Percentiles rank a stretch among this genome's conserved stretches.
phyloP scores from a whole-genome alignment of 2,888 invertebrate genomes.

The Yponomeuta malinellus region DNA sequence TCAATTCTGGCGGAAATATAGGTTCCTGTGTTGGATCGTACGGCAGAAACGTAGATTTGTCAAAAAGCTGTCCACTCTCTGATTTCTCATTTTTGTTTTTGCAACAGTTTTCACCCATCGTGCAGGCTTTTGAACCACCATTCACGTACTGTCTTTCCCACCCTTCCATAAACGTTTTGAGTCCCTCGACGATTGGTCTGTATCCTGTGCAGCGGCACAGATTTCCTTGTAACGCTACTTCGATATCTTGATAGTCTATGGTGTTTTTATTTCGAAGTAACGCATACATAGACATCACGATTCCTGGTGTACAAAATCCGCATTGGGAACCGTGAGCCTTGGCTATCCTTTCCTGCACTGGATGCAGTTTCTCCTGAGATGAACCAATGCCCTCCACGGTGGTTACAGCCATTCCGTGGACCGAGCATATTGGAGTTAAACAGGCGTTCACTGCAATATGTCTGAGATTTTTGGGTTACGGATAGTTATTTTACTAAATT shows the following conservation, averaged over 20 bases:
- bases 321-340: conserved; percentile 96
- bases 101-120: conserved; percentile 82
- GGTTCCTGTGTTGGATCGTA: conserved; percentile 90
- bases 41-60: conserved; percentile 78
- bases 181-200: conserved; percentile 93
- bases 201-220: conserved; percentile 96
- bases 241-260: conserved; percentile 85
- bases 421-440: conserved; percentile 87
- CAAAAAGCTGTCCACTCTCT: conserved; percentile 39
- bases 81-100: conserved; percentile 52
- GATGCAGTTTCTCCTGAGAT: conserved; percentile 84
- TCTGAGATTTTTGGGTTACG: conserved; percentile 47
- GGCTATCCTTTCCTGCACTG: conserved; percentile 91
- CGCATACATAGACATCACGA: conserved; percentile 98
- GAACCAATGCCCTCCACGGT: conserved; percentile 96
- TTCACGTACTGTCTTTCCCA: conserved; percentile 73
- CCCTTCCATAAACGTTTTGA: conserved; percentile 87
- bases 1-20: conserved; percentile 93
- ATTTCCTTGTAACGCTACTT: conserved; percentile 87
- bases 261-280: conserved; percentile 83
- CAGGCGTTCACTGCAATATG: conserved; percentile 93
- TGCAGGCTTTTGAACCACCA: conserved; percentile 48
- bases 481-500: background rate
- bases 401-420: conserved; percentile 92
- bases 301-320: conserved; percentile 96